phyloP scores from a whole-genome alignment of 2,888 invertebrate genomes.

The Catocala nupta region DNA sequence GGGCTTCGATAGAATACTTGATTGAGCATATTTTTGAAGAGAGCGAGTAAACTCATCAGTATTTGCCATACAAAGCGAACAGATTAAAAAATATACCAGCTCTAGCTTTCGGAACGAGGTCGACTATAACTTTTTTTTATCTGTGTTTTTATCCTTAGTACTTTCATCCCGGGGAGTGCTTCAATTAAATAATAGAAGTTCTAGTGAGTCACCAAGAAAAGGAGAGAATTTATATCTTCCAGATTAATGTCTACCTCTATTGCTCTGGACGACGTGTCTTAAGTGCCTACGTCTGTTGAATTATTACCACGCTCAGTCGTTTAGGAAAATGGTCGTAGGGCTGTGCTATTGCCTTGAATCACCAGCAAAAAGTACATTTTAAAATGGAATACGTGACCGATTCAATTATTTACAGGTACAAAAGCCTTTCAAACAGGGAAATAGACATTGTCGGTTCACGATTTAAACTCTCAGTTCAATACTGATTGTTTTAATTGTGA shows the following conservation, averaged over 20 bases:
- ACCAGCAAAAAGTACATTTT: not conserved
- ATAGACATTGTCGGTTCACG: too few species aligned
- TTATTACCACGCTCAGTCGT: conserved; percentile 32
- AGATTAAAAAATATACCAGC: too few species aligned
- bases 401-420: not conserved
- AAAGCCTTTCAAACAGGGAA: not conserved
- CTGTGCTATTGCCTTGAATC: not conserved
- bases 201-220: conserved; percentile 13
- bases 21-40: too few species aligned
- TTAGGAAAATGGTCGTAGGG: conserved; percentile 1
- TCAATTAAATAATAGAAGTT: conserved; percentile 33
- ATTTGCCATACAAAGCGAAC: too few species aligned
- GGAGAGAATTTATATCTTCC: conserved; percentile 33
- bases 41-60: too few species aligned
- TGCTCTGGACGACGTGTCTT: conserved; percentile 10
- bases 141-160: conserved; percentile 7
- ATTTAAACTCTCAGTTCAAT: too few species aligned
- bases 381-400: conserved; percentile 5
- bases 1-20: too few species aligned
- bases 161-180: conserved; percentile 18
- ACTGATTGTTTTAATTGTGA: too few species aligned
- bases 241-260: conserved; percentile 41
- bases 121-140: too few species aligned
- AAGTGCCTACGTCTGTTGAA: conserved; percentile 24
- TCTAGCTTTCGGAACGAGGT: too few species aligned